Percentiles rank a stretch among this genome's conserved stretches.
Evolutionary conservation across 2,888 invertebrate species (phyloP).

Genomic region (Mantis religiosa): DNA sequence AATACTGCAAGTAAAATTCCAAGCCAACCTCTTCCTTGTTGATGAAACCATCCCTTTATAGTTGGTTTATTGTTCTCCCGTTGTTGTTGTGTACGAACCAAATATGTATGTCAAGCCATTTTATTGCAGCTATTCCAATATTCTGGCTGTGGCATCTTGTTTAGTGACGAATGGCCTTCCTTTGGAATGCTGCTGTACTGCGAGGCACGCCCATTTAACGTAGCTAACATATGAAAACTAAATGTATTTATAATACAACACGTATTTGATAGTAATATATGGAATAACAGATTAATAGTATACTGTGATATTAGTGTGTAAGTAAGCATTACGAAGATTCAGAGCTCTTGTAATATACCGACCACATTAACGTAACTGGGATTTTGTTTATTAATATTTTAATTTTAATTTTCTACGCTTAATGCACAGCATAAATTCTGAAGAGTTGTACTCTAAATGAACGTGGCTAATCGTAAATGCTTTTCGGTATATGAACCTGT

Average conservation of each 20-base stretch:
- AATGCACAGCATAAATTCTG: too few species aligned
- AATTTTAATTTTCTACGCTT: too few species aligned
- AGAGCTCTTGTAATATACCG: too few species aligned
- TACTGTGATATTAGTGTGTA: too few species aligned
- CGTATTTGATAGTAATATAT: too few species aligned
- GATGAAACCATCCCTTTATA: background rate
- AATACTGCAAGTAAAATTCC: background rate
- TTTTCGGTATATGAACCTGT: too few species aligned
- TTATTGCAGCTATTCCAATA: background rate
- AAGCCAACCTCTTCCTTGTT: background rate
- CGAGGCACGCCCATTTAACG: background rate
- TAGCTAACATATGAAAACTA: background rate
- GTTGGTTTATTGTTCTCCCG: constrained; percentile 16
- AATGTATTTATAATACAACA: background rate
- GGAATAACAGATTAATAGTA: too few species aligned
- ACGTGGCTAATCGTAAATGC: too few species aligned
- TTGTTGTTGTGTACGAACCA: background rate
- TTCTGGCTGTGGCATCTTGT: background rate
- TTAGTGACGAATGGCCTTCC: background rate
- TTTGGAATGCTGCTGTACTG: background rate
- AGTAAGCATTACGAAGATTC: too few species aligned
- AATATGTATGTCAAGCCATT: background rate
- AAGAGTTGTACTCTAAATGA: too few species aligned
- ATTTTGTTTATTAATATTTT: too few species aligned
- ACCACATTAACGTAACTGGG: too few species aligned